Conservation (phyloP, 2,888 invertebrate genomes). For the Tetheella fluctuosa region DNA sequence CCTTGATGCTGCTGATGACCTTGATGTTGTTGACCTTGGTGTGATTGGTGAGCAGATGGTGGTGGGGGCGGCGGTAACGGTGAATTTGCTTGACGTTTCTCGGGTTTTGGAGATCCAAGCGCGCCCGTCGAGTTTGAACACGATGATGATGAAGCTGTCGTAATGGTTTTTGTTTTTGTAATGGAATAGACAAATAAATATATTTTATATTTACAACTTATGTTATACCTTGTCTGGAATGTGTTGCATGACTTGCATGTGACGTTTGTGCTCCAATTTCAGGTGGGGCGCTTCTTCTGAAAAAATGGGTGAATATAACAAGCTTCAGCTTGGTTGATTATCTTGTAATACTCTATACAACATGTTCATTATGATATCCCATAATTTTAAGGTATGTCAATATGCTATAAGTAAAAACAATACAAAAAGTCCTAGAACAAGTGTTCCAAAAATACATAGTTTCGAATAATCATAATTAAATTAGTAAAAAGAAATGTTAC, state of each 20-base stretch:
- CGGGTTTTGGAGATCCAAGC: slow-evolving; percentile 94
- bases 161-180: neutral
- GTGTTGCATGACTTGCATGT: slow-evolving; percentile 52
- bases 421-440: too few relatives aligned
- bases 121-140: slow-evolving; percentile 89
- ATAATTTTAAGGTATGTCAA: too few relatives aligned
- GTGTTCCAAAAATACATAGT: too few relatives aligned
- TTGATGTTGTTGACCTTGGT: slow-evolving; percentile 18
- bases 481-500: too few relatives aligned
- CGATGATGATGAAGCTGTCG: slow-evolving; percentile 87
- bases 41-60: slow-evolving; percentile 23
- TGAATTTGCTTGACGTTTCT: slow-evolving; percentile 95
- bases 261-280: slow-evolving; percentile 68
- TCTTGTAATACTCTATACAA: too few relatives aligned
- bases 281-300: slow-evolving; percentile 73
- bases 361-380: too few relatives aligned
- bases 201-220: too few relatives aligned
- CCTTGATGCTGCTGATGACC: slow-evolving; percentile 23
- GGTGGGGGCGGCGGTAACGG: slow-evolving; percentile 90
- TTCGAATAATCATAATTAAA: too few relatives aligned
- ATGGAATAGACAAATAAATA: neutral
- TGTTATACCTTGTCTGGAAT: slow-evolving; percentile 77
- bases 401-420: too few relatives aligned
- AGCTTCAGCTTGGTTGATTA: too few relatives aligned
- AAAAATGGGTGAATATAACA: slow-evolving; percentile 26